Evolutionary conservation across 2,797 vertebrate genomes (phyloP).

Genomic region (Pipistrellus nathusii): DNA sequence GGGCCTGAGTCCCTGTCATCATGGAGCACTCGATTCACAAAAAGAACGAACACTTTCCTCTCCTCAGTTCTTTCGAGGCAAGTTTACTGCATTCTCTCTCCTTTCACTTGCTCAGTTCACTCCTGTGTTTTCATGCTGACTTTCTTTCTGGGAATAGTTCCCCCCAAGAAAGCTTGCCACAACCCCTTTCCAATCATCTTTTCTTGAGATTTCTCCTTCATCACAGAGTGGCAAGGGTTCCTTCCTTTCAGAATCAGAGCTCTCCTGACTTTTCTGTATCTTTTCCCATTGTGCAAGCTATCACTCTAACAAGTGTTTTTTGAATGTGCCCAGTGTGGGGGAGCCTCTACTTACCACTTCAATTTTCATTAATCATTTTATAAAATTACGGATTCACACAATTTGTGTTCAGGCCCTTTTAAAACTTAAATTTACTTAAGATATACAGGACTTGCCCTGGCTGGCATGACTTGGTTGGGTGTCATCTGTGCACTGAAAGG

Average conservation of each 20-base stretch:
- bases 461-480: background rate
- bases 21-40: background rate
- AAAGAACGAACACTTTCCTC: background rate
- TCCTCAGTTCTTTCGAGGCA: background rate
- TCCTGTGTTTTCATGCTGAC: background rate
- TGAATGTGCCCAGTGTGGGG: background rate
- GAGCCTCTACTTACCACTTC: background rate
- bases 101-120: background rate
- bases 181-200: background rate
- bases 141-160: slow-evolving; percentile 32
- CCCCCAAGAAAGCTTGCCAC: background rate
- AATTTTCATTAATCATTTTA: slow-evolving; percentile 42
- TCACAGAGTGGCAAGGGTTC: background rate
- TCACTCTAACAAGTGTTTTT: background rate
- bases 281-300: background rate
- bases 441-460: background rate
- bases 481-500: background rate
- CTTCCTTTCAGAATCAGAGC: background rate
- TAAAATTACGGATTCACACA: slow-evolving; percentile 9
- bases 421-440: slow-evolving; percentile 49
- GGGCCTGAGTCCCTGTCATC: background rate
- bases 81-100: background rate
- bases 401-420: slow-evolving; percentile 34
- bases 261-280: background rate
- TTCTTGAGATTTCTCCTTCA: background rate